Conservation (phyloP, 2,113 vertebrate species). For the Planiliza haematocheilus region DNA sequence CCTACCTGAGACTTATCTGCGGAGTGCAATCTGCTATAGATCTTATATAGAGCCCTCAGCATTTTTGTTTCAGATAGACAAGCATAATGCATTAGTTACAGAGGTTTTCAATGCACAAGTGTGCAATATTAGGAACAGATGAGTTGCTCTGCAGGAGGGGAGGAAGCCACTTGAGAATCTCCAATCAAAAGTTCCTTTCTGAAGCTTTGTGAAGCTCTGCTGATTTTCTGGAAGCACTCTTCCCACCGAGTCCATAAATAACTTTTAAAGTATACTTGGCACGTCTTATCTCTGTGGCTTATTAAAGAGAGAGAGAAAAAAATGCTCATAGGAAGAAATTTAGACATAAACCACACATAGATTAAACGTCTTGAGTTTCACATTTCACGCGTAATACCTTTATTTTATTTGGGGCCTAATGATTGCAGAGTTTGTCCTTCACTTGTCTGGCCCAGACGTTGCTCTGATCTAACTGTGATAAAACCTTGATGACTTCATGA, state of each 20-base stretch:
- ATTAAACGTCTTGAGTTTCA: conserved; percentile 30
- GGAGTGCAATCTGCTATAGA: conserved; percentile 41
- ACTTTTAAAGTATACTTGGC: conserved; percentile 53
- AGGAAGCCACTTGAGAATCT: conserved; percentile 62
- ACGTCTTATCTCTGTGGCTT: conserved; percentile 54
- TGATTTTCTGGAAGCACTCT: conserved; percentile 69
- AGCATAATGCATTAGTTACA: conserved; percentile 80
- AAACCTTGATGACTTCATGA: not conserved
- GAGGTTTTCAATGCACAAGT: conserved; percentile 78
- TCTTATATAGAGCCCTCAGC: conserved; percentile 63
- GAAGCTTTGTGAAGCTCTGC: conserved; percentile 61
- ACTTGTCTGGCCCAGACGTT: not conserved
- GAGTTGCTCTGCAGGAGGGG: conserved; percentile 70
- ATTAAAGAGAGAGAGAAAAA: conserved; percentile 29
- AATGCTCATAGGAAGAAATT: conserved; percentile 26
- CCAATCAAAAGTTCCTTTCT: conserved; percentile 63
- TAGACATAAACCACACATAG: conserved; percentile 21
- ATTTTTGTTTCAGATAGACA: conserved; percentile 69
- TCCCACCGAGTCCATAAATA: conserved; percentile 70
- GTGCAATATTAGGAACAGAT: conserved; percentile 86
- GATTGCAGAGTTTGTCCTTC: not conserved
- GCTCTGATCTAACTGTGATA: not conserved
- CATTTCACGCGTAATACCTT: conserved; percentile 20
- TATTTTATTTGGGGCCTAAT: not conserved
- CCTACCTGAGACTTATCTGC: conserved; percentile 54